These are phyloP conservation scores for Avahi laniger DNA, from an alignment of 2,797 vertebrate species.

Conservation along the genomic window DNA sequence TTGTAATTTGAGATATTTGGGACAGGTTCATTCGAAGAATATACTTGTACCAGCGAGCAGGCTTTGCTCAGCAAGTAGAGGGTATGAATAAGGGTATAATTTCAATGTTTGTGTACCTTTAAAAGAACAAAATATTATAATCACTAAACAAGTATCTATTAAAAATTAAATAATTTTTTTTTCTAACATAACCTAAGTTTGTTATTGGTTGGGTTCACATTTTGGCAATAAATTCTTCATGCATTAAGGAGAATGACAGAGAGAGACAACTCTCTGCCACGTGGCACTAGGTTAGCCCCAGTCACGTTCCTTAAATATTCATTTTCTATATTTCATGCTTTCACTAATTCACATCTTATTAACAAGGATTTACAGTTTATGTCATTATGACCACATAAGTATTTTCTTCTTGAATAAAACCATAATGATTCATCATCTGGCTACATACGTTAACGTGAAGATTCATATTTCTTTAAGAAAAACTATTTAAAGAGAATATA, in stretches of 20 bases:
- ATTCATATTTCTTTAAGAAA: not conserved
- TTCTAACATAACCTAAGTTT: not conserved
- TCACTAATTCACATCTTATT: not conserved
- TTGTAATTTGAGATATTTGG: constrained; percentile 24
- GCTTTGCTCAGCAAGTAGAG: not conserved
- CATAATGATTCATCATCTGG: not conserved
- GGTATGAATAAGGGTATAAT: not conserved
- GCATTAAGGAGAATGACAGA: not conserved
- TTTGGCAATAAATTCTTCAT: not conserved
- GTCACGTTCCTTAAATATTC: not conserved
- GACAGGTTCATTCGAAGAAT: not conserved
- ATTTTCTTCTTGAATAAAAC: constrained; percentile 29
- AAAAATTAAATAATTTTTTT: not conserved
- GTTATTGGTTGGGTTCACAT: not conserved
- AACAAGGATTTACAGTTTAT: not conserved
- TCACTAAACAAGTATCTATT: not conserved
- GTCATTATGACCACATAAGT: not conserved
- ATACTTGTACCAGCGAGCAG: not conserved
- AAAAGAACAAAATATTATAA: not conserved
- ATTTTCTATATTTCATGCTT: not conserved
- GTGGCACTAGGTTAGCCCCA: not conserved
- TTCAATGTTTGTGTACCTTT: not conserved
- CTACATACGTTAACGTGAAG: not conserved
- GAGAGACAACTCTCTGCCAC: not conserved
- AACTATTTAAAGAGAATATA: not conserved